These are phyloP conservation scores for Gonocerus acuteangulatus DNA, from an alignment of 2,888 invertebrate species.

Conservation along the genomic window DNA sequence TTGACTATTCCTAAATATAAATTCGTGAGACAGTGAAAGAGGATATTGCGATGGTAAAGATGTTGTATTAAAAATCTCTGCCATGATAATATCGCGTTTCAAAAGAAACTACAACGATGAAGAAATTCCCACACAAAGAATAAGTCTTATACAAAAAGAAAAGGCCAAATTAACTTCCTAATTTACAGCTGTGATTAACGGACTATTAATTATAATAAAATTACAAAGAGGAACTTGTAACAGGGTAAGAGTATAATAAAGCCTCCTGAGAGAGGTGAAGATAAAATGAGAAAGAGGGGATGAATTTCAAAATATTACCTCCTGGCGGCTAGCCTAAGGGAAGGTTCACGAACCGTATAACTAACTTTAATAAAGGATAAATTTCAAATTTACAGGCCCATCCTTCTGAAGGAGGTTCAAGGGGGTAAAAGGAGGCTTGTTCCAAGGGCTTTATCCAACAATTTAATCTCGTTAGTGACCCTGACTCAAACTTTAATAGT, in stretches of 20 bases:
- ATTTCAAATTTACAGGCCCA: neutral
- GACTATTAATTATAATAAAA: neutral
- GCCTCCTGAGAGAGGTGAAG: neutral
- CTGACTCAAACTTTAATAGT: neutral
- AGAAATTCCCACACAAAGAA: too few relatives aligned
- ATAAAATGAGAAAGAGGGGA: neutral
- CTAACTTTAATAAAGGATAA: neutral
- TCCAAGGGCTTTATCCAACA: neutral
- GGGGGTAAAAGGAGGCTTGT: neutral
- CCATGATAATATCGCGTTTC: too few relatives aligned
- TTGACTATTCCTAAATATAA: too few relatives aligned
- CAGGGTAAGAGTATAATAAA: neutral
- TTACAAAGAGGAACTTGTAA: neutral
- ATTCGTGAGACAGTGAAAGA: too few relatives aligned
- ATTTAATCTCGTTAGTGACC: neutral
- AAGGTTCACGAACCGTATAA: neutral
- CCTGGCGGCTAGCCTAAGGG: neutral
- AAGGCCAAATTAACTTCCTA: too few relatives aligned
- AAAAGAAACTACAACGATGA: too few relatives aligned
- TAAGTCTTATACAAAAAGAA: too few relatives aligned
- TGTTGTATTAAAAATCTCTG: too few relatives aligned
- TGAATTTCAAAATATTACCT: constrained; percentile 1
- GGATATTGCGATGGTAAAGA: too few relatives aligned
- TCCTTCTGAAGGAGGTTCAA: neutral
- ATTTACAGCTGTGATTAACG: neutral